These are phyloP conservation scores for Drosophila pseudoananassae DNA, from an alignment of 1,140 invertebrate species.

Conservation along the genomic window DNA sequence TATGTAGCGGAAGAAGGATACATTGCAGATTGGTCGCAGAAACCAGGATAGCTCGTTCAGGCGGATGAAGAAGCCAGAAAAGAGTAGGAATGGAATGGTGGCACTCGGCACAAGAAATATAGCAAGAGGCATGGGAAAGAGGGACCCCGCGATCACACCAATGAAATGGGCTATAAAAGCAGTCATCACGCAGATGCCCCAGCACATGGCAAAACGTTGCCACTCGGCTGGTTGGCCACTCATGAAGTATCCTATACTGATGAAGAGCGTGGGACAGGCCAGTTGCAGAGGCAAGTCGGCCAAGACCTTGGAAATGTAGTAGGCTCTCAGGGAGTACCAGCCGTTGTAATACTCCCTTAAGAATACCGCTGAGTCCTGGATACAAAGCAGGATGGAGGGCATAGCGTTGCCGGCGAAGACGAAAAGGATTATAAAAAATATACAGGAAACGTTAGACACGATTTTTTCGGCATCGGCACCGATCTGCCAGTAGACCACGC, in stretches of 20 bases:
- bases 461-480: constrained; percentile 91
- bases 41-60: constrained; percentile 90
- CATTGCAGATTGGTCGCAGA: constrained; percentile 88
- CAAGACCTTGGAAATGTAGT: constrained; percentile 93
- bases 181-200: constrained; percentile 89
- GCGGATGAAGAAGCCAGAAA: constrained; percentile 93
- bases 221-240: constrained; percentile 91
- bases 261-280: constrained; percentile 88
- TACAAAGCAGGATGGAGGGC: constrained; percentile 94
- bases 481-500: constrained; percentile 91
- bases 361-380: constrained; percentile 92
- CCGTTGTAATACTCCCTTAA: constrained; percentile 95
- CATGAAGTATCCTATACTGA: constrained; percentile 91
- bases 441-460: constrained; percentile 91
- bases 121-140: constrained; percentile 89
- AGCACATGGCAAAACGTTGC: constrained; percentile 88
- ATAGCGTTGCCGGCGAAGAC: constrained; percentile 94
- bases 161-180: constrained; percentile 92
- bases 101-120: constrained; percentile 92
- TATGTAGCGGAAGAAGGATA: constrained; percentile 92
- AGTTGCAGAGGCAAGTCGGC: constrained; percentile 95
- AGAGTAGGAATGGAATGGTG: constrained; percentile 93
- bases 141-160: constrained; percentile 90
- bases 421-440: constrained; percentile 94
- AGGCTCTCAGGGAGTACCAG: constrained; percentile 93